Percentiles rank a stretch among this genome's conserved stretches.
Conservation (phyloP, 2,113 vertebrate genomes). For the Chaetodon trifascialis region DNA sequence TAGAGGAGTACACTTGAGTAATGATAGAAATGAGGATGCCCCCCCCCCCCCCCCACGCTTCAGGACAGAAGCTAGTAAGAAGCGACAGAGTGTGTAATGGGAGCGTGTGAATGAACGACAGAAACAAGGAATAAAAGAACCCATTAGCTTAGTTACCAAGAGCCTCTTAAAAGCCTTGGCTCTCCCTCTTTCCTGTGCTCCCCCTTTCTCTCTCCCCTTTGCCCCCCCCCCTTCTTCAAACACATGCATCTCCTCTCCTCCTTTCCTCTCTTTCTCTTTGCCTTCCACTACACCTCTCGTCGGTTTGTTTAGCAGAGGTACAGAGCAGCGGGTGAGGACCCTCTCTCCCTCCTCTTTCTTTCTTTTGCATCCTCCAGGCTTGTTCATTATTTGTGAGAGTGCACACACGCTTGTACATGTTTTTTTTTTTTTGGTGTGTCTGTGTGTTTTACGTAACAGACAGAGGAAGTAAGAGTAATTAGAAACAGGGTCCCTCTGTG, state of each 20-base stretch:
- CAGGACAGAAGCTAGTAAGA: slow-evolving; percentile 49
- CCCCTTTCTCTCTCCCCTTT: neutral
- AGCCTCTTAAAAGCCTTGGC: slow-evolving; percentile 55
- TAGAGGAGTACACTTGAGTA: neutral
- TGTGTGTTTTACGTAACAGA: slow-evolving; percentile 23
- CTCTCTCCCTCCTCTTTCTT: slow-evolving; percentile 21
- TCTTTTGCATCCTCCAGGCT: slow-evolving; percentile 42
- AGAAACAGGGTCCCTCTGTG: slow-evolving; percentile 39
- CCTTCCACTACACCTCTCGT: neutral
- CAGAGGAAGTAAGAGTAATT: slow-evolving; percentile 56
- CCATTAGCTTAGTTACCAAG: slow-evolving; percentile 62
- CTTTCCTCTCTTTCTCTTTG: neutral
- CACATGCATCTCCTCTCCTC: neutral
- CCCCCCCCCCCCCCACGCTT: slow-evolving; percentile 10
- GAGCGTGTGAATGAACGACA: slow-evolving; percentile 57
- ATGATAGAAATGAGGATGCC: slow-evolving; percentile 14
- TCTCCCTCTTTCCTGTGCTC: slow-evolving; percentile 13
- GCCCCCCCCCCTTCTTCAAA: too few relatives aligned
- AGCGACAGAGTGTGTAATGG: slow-evolving; percentile 55
- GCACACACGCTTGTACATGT: neutral
- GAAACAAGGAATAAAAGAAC: slow-evolving; percentile 52
- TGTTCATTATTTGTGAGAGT: slow-evolving; percentile 3
- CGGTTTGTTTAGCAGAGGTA: neutral
- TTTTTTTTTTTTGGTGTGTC: neutral
- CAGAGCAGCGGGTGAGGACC: slow-evolving; percentile 1